phyloP scores from a whole-genome alignment of 1,140 invertebrate species.

The Agrilus planipennis region DNA sequence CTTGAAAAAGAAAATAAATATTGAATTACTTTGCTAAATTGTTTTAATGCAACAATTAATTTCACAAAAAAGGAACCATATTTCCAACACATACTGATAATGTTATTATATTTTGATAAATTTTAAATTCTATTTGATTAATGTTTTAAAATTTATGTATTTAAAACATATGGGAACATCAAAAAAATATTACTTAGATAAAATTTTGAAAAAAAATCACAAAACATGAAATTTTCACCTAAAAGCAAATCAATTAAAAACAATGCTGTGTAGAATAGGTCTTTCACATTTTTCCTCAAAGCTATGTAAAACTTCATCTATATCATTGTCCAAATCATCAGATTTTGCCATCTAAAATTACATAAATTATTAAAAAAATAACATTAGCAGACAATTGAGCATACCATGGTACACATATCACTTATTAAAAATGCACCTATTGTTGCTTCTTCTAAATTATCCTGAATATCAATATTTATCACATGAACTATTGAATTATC shows the following conservation, averaged over 20 bases:
- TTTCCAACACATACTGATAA: no score
- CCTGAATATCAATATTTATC: conserved; percentile 98
- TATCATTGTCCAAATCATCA: conserved; percentile 95
- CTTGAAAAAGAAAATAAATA: no score
- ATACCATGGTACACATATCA: conserved; percentile 83
- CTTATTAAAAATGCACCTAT: conserved; percentile 97
- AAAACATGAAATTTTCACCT: background rate
- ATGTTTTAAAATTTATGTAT: no score
- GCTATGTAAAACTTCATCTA: conserved; percentile 92
- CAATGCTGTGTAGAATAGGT: conserved; percentile 82
- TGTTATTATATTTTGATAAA: no score
- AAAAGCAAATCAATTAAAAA: conserved; percentile 67
- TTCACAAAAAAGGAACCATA: no score
- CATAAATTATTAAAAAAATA: conserved; percentile 13
- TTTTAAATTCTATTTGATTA: no score
- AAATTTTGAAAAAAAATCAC: background rate
- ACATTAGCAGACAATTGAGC: conserved; percentile 11
- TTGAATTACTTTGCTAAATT: no score
- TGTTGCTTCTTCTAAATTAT: conserved; percentile 99
- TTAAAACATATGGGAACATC: background rate
- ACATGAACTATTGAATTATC: conserved; percentile 85
- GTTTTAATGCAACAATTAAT: no score
- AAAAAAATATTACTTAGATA: background rate
- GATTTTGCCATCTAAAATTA: conserved; percentile 69
- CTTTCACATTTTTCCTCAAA: conserved; percentile 85